phyloP scores from a whole-genome alignment of 1,140 invertebrate species.

The Drosophila grimshawi region DNA sequence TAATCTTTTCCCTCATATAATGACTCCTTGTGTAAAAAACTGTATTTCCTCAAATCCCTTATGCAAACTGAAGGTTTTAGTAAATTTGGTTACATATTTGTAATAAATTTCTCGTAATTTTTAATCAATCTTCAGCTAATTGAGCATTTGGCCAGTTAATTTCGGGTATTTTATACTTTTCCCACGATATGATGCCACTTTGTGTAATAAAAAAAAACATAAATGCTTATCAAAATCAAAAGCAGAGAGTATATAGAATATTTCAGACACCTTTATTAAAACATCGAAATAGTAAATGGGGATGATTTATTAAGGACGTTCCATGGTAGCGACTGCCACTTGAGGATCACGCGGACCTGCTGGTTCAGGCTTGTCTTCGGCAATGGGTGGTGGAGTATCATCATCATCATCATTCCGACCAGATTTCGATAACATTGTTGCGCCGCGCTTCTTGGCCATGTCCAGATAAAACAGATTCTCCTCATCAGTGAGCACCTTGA shows the following conservation, averaged over 20 bases:
- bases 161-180: too few relatives aligned
- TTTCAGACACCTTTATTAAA: conserved; percentile 33
- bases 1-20: too few relatives aligned
- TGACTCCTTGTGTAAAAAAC: too few relatives aligned
- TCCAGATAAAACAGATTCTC: conserved; percentile 88
- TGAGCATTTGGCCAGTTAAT: too few relatives aligned
- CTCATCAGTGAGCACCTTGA: conserved; percentile 93
- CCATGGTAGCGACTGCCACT: conserved; percentile 38
- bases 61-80: too few relatives aligned
- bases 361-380: conserved; percentile 8
- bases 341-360: conserved; percentile 28
- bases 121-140: too few relatives aligned
- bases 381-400: conserved; percentile 13
- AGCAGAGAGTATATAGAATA: conserved; percentile 8
- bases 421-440: conserved; percentile 2
- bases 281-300: conserved; percentile 19
- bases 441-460: conserved; percentile 23
- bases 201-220: neutral
- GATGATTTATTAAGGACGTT: conserved; percentile 28
- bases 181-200: too few relatives aligned
- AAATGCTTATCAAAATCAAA: too few relatives aligned
- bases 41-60: too few relatives aligned
- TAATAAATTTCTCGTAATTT: too few relatives aligned
- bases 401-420: conserved; percentile 33
- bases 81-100: too few relatives aligned